Evolutionary conservation across 1,140 invertebrate species (phyloP), one percentile per base, ranked within the genome.

Genomic region (Ephestia elutella): DNA sequence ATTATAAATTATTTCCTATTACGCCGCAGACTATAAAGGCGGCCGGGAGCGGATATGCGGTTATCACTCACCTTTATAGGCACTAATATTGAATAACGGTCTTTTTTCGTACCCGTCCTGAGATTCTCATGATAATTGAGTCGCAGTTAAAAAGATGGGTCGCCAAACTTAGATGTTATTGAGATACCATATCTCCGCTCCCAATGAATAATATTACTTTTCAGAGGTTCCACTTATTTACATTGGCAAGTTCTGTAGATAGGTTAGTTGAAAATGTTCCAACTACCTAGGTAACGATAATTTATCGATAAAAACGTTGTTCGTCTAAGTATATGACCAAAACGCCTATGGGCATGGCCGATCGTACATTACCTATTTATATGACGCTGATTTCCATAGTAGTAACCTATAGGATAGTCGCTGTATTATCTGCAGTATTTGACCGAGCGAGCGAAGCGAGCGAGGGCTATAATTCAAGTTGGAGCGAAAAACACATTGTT

Each of bases 61-160:
- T 71, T 78, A 83, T 83, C 72, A 71, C 63, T 81, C 77, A 80
- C 76, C 72, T 81, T 83, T 83, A 81, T 83, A 73, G 77, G 62
- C 77, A 78, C 71, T 83, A 81, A 81, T 77, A 75, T 77, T 81
- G 75, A 83, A 64, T 77, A 78, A 81, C 60, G 78, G 62, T 73
- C 70, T 55, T 35, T 65, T 73, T 70, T 54, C 38, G 10, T 13
- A 15, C 57, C 61, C 69, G 60, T 60, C 60, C 66, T 59, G 56
- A 71, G 66, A 80, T 74, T 78, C 65, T 79, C 81, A 82, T 82
- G 81, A 79, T 79, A 84, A 82, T 80, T 81, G 75, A 78, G 50
- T 11, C 57, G 68, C 68, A 71, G 68, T 79, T 75, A 75, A 80
- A 75, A 73, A 78, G 70, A 77, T 69, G 70, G 65, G 62, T 78